Percentiles rank a stretch among this genome's conserved stretches.
These are phyloP conservation scores for Drosophila aldrichi DNA, from an alignment of 2,888 invertebrate species.

Conservation along the genomic window DNA sequence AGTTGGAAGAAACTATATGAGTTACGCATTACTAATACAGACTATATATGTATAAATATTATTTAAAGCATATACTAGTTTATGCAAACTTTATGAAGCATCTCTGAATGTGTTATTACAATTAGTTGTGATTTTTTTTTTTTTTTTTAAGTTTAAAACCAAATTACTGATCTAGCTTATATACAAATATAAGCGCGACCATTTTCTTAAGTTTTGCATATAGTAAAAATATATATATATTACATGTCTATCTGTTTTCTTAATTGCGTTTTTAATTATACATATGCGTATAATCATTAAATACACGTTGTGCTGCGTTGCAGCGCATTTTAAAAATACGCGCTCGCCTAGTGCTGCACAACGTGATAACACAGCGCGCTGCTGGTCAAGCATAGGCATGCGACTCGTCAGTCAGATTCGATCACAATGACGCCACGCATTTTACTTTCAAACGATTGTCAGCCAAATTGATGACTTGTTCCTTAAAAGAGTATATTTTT, in stretches of 20 bases:
- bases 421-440: conserved; percentile 42
- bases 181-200: conserved; percentile 33
- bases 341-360: conserved; percentile 65
- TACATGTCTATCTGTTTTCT: conserved; percentile 38
- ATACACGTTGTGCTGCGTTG: too few species aligned
- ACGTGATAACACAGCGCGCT: conserved; percentile 7
- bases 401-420: conserved; percentile 47
- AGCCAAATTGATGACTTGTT: not conserved
- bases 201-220: conserved; percentile 46
- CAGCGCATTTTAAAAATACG: conserved; percentile 30
- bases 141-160: conserved; percentile 60
- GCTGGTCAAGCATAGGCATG: conserved; percentile 43
- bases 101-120: conserved; percentile 71
- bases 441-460: conserved; percentile 1
- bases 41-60: conserved; percentile 33
- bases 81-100: conserved; percentile 29
- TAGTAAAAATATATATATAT: conserved; percentile 59
- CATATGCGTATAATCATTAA: not conserved
- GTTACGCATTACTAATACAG: conserved; percentile 38
- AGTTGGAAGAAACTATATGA: conserved; percentile 31
- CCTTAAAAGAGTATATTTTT: conserved; percentile 9
- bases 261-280: conserved; percentile 16
- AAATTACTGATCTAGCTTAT: conserved; percentile 54
- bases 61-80: conserved; percentile 38
- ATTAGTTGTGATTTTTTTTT: conserved; percentile 78